phyloP scores from a whole-genome alignment of 64 coral and sea anemone genomes.

The Pocillopora verrucosa region DNA sequence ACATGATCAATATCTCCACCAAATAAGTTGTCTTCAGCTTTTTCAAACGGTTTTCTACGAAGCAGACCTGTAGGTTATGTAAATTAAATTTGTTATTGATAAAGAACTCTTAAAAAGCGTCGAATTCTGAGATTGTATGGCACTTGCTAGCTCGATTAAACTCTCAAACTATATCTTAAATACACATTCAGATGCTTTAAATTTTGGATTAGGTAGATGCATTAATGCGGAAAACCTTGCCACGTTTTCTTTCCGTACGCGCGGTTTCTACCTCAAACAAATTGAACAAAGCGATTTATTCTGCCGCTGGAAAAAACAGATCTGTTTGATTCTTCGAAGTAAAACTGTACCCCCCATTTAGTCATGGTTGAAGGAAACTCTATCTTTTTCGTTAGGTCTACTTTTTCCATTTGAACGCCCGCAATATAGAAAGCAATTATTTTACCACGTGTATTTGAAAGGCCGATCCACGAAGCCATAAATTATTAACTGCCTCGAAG shows the following conservation, averaged over 20 bases:
- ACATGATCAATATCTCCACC: slow-evolving; percentile 2
- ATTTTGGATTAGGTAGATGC: background rate
- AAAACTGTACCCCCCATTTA: slow-evolving; percentile 6
- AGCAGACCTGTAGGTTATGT: slow-evolving; percentile 1
- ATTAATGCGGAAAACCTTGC: slow-evolving; percentile 8
- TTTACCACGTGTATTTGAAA: slow-evolving; percentile 7
- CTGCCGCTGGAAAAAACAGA: background rate
- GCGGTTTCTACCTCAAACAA: background rate
- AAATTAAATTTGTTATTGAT: slow-evolving; percentile 7
- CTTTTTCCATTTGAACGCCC: background rate
- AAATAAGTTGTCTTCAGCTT: slow-evolving; percentile 31
- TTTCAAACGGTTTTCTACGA: background rate
- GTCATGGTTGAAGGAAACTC: background rate
- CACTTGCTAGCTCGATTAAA: background rate
- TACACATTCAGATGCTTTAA: background rate
- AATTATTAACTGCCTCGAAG: slow-evolving; percentile 12
- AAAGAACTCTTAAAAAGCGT: background rate
- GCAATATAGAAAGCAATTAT: background rate
- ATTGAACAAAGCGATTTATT: slow-evolving; percentile 12
- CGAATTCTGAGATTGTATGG: background rate
- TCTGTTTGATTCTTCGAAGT: slow-evolving; percentile 9
- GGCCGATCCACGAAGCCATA: slow-evolving; percentile 22
- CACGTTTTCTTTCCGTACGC: background rate
- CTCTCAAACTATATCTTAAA: background rate
- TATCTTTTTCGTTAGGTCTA: background rate